Evolutionary conservation across 2,113 vertebrate genomes (phyloP).

Genomic region (Neotragus moschatus): DNA sequence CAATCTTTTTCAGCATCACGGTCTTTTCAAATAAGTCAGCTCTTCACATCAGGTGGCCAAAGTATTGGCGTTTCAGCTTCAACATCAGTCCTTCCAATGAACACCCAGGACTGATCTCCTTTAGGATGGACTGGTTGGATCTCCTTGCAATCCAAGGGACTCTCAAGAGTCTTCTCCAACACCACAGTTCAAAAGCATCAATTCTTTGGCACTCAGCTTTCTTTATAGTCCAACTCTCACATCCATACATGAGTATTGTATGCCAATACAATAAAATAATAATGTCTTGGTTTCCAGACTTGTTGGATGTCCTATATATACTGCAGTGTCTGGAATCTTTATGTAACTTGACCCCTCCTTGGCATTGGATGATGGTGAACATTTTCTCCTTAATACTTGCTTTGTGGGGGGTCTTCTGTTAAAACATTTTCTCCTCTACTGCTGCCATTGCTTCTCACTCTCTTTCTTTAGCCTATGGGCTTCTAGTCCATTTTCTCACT

Average conservation of each 20-base stretch:
- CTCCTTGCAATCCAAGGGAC: neutral
- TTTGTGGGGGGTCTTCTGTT: neutral
- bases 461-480: neutral
- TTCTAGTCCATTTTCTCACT: neutral
- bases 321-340: neutral
- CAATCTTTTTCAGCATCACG: fast-evolving
- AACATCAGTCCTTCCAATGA: neutral
- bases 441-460: neutral
- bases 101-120: neutral
- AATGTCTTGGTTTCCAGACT: neutral
- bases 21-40: neutral
- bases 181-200: neutral
- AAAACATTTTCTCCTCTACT: neutral
- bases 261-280: neutral
- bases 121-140: neutral
- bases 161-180: neutral
- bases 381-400: neutral
- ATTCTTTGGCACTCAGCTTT: neutral
- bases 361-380: neutral
- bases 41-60: fast-evolving
- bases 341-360: neutral
- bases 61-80: neutral
- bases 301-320: neutral
- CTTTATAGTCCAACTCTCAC: neutral
- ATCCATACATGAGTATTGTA: neutral